A percentile compares a stretch with the other conserved stretches of the same genome.
Conservation (phyloP, 2,888 invertebrate genomes). For the Kuschelorhynchus macadamiae region DNA sequence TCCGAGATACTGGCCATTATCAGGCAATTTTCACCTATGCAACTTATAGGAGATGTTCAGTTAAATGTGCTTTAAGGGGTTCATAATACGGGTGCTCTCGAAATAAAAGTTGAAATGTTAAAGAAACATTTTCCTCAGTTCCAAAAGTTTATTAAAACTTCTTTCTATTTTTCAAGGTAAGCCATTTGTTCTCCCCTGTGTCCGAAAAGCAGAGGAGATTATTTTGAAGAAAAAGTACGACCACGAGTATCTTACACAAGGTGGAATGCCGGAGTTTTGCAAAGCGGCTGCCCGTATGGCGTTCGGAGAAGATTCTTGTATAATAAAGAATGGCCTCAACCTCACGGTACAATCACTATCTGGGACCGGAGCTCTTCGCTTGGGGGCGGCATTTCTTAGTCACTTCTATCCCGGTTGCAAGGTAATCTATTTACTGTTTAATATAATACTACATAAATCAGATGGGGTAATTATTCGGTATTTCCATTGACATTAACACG, state of each 20-base stretch:
- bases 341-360: constrained; percentile 72
- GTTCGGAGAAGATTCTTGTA: constrained; percentile 72
- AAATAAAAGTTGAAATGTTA: too few relatives aligned
- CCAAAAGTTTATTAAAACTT: too few relatives aligned
- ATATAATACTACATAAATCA: background rate
- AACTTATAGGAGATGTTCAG: too few relatives aligned
- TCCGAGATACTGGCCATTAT: too few relatives aligned
- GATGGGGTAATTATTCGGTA: too few relatives aligned
- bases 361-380: constrained; percentile 77
- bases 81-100: too few relatives aligned
- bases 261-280: constrained; percentile 69
- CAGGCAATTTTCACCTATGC: too few relatives aligned
- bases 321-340: constrained; percentile 65
- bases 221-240: constrained; percentile 69
- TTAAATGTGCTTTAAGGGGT: too few relatives aligned
- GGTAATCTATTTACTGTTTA: constrained; percentile 55
- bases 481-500: too few relatives aligned
- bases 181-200: constrained; percentile 73
- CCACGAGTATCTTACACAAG: constrained; percentile 77
- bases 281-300: constrained; percentile 71
- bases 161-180: constrained; percentile 64
- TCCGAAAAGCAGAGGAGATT: constrained; percentile 74
- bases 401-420: constrained; percentile 72
- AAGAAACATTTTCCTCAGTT: too few relatives aligned
- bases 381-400: constrained; percentile 75